phyloP scores from a whole-genome alignment of 2,888 invertebrate genomes.

The Nymphalis polychloros region DNA sequence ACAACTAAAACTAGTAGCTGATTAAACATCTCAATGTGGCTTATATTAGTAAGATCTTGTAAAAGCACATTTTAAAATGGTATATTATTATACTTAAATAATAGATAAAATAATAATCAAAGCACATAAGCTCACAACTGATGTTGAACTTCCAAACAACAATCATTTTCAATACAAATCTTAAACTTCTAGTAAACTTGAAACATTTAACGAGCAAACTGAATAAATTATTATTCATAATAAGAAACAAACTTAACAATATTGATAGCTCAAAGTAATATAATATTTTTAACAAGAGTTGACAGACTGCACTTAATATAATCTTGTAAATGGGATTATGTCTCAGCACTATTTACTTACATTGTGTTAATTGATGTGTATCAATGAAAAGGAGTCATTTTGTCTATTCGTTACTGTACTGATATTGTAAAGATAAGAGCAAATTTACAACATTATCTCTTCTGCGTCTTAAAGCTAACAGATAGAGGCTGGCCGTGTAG shows the following conservation, averaged over 20 bases:
- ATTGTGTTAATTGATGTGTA: slow-evolving; percentile 68
- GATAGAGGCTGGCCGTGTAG: slow-evolving; percentile 77
- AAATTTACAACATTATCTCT: slow-evolving; percentile 77
- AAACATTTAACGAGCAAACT: slow-evolving; percentile 82
- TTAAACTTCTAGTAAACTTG: slow-evolving; percentile 81
- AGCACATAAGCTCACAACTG: slow-evolving; percentile 76
- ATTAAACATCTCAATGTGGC: slow-evolving; percentile 81
- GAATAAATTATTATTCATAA: slow-evolving; percentile 82
- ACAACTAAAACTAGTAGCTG: slow-evolving; percentile 82
- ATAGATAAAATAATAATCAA: slow-evolving; percentile 79
- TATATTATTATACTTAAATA: slow-evolving; percentile 81
- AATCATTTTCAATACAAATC: slow-evolving; percentile 78
- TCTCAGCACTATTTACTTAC: slow-evolving; percentile 57
- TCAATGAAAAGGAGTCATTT: slow-evolving; percentile 65
- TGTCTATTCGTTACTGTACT: slow-evolving; percentile 78
- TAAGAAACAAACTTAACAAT: slow-evolving; percentile 81
- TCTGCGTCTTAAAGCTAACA: slow-evolving; percentile 80
- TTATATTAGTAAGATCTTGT: slow-evolving; percentile 81
- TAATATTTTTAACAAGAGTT: slow-evolving; percentile 78
- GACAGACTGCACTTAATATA: slow-evolving; percentile 63
- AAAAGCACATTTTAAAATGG: slow-evolving; percentile 79
- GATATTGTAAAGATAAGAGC: slow-evolving; percentile 75
- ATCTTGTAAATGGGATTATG: slow-evolving; percentile 60
- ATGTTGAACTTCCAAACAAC: slow-evolving; percentile 76
- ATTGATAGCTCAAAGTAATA: slow-evolving; percentile 81